Conservation (phyloP, 2,113 vertebrate genomes). For the Oncorhynchus clarkii region DNA sequence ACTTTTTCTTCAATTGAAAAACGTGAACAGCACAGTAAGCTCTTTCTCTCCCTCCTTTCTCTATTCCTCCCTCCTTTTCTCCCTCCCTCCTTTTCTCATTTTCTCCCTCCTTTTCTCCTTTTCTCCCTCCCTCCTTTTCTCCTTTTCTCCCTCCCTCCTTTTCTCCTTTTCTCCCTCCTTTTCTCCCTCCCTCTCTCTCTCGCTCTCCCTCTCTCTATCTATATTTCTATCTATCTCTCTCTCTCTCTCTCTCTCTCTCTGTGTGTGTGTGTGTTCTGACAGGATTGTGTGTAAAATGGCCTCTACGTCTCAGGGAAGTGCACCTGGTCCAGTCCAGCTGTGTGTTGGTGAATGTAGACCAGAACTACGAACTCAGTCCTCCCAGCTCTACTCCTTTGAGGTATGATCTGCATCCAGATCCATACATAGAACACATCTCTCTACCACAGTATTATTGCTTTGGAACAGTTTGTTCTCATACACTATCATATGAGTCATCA, state of each 20-base stretch:
- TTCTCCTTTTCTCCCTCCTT: too few relatives aligned
- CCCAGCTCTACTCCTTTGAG: conserved; percentile 91
- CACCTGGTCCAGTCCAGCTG: conserved; percentile 86
- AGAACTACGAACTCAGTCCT: conserved; percentile 87
- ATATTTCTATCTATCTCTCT: neutral
- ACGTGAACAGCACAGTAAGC: too few relatives aligned
- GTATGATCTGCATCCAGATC: conserved; percentile 68
- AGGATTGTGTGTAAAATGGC: conserved; percentile 98
- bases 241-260: conserved; percentile 14
- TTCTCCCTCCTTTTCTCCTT: neutral
- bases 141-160: too few relatives aligned
- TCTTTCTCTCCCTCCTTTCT: too few relatives aligned
- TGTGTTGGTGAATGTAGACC: conserved; percentile 94
- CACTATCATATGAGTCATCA: too few relatives aligned
- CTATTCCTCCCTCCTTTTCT: too few relatives aligned
- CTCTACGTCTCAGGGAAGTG: conserved; percentile 73
- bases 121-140: neutral
- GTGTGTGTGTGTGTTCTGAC: conserved; percentile 30
- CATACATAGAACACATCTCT: neutral
- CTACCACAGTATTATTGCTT: too few relatives aligned
- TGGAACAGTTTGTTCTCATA: neutral
- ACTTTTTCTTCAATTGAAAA: neutral
- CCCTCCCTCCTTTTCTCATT: too few relatives aligned
- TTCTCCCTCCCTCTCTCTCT: too few relatives aligned
- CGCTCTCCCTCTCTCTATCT: neutral